These are phyloP conservation scores for Prosapia bicincta DNA, from an alignment of 2,888 invertebrate species.

Conservation along the genomic window DNA sequence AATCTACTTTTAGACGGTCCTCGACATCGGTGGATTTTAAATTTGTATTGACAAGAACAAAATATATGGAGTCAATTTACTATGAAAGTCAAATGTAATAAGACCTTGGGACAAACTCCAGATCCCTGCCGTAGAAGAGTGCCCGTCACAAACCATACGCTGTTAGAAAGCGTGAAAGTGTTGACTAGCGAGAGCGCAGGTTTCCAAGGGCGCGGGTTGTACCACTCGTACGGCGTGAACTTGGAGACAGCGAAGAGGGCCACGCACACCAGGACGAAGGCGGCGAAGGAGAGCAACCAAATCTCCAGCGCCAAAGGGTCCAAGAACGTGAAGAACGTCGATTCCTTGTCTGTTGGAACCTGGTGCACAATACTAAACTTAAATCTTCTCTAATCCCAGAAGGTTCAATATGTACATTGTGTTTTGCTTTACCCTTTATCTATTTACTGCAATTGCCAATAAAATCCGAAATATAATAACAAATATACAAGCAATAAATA, in stretches of 20 bases:
- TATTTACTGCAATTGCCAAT: too few relatives aligned
- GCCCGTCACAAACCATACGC: constrained; percentile 64
- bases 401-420: too few relatives aligned
- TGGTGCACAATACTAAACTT: constrained; percentile 35
- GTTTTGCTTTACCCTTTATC: too few relatives aligned
- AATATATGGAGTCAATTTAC: too few relatives aligned
- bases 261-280: constrained; percentile 57
- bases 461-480: background rate
- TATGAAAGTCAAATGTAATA: too few relatives aligned
- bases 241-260: constrained; percentile 50
- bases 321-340: constrained; percentile 61
- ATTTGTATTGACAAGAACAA: too few relatives aligned
- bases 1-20: too few relatives aligned
- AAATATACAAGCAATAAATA: background rate
- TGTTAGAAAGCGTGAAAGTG: constrained; percentile 60
- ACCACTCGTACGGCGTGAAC: constrained; percentile 61
- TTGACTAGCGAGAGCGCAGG: constrained; percentile 48
- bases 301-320: constrained; percentile 61
- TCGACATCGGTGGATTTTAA: too few relatives aligned
- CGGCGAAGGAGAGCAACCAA: constrained; percentile 60
- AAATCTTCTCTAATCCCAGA: too few relatives aligned
- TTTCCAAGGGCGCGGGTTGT: constrained; percentile 36
- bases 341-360: constrained; percentile 57
- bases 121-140: constrained; percentile 62
- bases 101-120: constrained; percentile 56